Evolutionary conservation across 1,140 invertebrate species (phyloP).

Genomic region (Oryctes rhinoceros): DNA sequence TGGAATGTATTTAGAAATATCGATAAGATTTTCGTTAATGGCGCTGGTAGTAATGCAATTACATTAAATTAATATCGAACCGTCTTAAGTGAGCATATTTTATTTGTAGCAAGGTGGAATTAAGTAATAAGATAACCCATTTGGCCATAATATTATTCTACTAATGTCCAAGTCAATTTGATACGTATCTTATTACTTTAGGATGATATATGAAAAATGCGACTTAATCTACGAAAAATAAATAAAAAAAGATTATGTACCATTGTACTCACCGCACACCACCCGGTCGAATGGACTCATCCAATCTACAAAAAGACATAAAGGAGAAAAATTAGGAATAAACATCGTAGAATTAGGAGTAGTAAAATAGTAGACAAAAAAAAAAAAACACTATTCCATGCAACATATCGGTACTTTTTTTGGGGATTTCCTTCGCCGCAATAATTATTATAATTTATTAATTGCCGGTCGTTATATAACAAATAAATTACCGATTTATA

Average conservation of each 20-base stretch:
- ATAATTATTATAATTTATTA: conserved; percentile 37
- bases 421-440: not conserved
- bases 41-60: not conserved
- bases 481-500: conserved; percentile 19
- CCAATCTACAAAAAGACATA: conserved; percentile 78
- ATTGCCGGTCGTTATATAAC: conserved; percentile 3
- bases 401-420: not conserved
- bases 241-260: conserved; percentile 68
- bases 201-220: not conserved
- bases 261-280: conserved; percentile 88
- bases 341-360: not conserved
- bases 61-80: not conserved
- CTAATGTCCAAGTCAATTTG: not conserved
- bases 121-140: conserved; percentile 29
- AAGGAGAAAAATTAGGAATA: conserved; percentile 34
- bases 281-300: conserved; percentile 91
- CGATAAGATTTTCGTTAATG: conserved; percentile 4
- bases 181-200: not conserved
- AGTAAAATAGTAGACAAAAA: conserved; percentile 21
- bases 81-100: not conserved
- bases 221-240: conserved; percentile 39
- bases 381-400: not conserved
- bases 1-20: not conserved
- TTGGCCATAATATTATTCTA: not conserved
- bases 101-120: conserved; percentile 32